These are phyloP conservation scores for Zygaena filipendulae DNA, from an alignment of 2,888 invertebrate genomes.

Conservation along the genomic window DNA sequence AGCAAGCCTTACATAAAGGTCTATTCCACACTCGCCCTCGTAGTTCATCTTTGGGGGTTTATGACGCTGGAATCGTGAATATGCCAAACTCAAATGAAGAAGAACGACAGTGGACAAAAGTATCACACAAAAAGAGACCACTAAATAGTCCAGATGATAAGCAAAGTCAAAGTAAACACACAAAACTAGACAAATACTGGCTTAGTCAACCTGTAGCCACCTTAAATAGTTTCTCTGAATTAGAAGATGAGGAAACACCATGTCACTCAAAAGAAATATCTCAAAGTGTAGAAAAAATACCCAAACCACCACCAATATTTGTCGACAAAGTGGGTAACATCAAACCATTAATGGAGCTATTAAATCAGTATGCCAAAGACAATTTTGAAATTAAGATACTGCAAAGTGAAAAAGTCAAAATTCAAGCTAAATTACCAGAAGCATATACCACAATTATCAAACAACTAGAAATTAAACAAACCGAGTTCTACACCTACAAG, in stretches of 20 bases:
- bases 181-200: not conserved
- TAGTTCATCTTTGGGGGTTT: too few relatives aligned
- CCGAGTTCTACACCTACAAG: constrained; percentile 13
- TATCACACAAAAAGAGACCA: not conserved
- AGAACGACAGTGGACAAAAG: not conserved
- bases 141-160: not conserved
- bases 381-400: constrained; percentile 14
- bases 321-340: constrained; percentile 14
- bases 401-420: constrained; percentile 12
- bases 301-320: constrained; percentile 11
- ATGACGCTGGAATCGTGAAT: too few relatives aligned
- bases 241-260: not conserved
- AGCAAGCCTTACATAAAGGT: too few relatives aligned
- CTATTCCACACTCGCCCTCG: too few relatives aligned
- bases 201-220: not conserved
- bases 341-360: constrained; percentile 10
- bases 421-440: constrained; percentile 8
- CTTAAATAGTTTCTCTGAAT: constrained; percentile 4
- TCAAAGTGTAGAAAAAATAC: not conserved
- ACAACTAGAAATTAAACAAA: constrained; percentile 9
- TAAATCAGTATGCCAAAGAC: constrained; percentile 6
- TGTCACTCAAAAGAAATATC: not conserved
- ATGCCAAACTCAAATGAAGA: too few relatives aligned
- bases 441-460: constrained; percentile 8
- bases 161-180: not conserved